Conservation (phyloP, 2,797 vertebrate genomes). For the Micrastur ruficollis region DNA sequence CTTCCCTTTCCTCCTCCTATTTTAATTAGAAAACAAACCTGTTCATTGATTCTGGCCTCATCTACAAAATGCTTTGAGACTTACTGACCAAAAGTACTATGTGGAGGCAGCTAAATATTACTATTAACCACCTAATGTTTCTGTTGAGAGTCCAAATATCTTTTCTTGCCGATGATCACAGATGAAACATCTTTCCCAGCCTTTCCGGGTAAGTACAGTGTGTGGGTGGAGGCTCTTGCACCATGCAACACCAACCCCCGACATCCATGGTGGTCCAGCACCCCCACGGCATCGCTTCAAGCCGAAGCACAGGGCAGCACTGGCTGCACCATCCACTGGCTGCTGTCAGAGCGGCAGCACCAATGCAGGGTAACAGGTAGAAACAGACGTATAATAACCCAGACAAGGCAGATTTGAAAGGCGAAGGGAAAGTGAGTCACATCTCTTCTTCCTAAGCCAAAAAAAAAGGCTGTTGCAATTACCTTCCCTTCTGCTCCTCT, state of each 20-base stretch:
- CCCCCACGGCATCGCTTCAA: background rate
- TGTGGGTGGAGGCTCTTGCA: background rate
- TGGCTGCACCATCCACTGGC: background rate
- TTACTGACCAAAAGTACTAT: background rate
- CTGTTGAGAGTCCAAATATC: background rate
- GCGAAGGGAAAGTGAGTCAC: background rate
- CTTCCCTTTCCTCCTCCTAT: background rate
- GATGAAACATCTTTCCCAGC: background rate
- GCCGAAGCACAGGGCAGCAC: background rate
- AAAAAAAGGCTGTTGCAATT: background rate
- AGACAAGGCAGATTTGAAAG: background rate
- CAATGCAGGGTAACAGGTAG: accelerated
- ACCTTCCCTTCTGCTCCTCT: background rate
- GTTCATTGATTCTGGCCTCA: background rate
- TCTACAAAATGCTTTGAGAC: background rate
- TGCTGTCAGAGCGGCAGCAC: background rate
- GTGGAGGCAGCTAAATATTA: background rate
- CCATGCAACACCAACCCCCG: accelerated
- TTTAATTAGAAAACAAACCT: constrained; percentile 21
- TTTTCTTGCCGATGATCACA: background rate
- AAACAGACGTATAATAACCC: background rate
- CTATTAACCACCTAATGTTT: background rate
- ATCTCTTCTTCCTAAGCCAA: background rate
- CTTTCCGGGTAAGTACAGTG: background rate
- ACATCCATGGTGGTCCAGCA: accelerated